phyloP scores from a whole-genome alignment of 2,888 invertebrate genomes.

The Dryocosmus kuriphilus region DNA sequence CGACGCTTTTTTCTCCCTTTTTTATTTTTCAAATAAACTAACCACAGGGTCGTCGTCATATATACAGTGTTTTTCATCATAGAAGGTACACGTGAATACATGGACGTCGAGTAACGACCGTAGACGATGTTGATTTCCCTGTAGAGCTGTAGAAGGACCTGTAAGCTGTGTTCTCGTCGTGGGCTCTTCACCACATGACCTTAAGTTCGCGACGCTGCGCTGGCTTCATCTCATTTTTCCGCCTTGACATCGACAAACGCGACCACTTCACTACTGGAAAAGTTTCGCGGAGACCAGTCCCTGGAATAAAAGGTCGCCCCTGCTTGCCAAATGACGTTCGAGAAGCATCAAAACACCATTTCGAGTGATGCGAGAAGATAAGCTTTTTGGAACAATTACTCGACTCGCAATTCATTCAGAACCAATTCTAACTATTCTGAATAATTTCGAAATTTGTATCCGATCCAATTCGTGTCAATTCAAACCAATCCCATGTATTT shows the following conservation, averaged over 20 bases:
- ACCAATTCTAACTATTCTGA: too few species aligned
- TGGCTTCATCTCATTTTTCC: slow-evolving; percentile 6
- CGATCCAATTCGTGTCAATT: too few species aligned
- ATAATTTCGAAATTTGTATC: too few species aligned
- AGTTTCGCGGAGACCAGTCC: background rate
- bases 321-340: slow-evolving; percentile 7
- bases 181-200: slow-evolving; percentile 29
- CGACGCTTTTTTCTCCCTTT: background rate
- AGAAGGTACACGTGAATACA: background rate
- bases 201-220: slow-evolving; percentile 19
- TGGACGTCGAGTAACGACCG: slow-evolving; percentile 11
- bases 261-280: slow-evolving; percentile 2
- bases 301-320: background rate
- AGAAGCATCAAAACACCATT: background rate
- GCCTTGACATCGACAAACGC: slow-evolving; percentile 23
- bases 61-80: slow-evolving; percentile 15
- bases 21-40: background rate
- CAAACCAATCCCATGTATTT: too few species aligned
- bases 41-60: slow-evolving; percentile 10
- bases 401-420: too few species aligned
- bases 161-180: slow-evolving; percentile 23
- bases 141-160: slow-evolving; percentile 31
- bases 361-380: too few species aligned
- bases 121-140: slow-evolving; percentile 41
- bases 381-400: too few species aligned